Base-by-base conservation (phyloP, 2,113 vertebrate species). In the Xiphophorus maculatus region DNA sequence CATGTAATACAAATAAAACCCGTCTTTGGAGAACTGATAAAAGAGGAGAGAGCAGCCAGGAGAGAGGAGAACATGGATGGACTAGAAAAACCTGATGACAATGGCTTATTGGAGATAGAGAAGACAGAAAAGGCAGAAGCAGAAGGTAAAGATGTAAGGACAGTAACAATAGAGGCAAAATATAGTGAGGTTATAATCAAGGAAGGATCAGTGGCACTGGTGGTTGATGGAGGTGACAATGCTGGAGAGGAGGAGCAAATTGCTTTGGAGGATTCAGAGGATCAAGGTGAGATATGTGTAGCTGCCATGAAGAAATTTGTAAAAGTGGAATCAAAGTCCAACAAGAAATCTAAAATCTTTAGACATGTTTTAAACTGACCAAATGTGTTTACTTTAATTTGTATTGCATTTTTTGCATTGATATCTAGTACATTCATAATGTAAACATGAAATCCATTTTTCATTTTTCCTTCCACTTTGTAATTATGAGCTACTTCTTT, bases 221-320 rank as follows among this genome's bases (percentile, higher is more conserved):
- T 63, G 32, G 62, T 81, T 60, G 82, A 86, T 30, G 73, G 4
- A 35, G 66, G 32, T 28, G 87, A 77, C 22, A 73, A 81, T 64
- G 66, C 27, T 40, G 84, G 37, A 67, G 82, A 71, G 66, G 78
- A 88, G 66, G 75, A 84, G 17, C 76, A 80, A 64, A 37, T 37
- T 30, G 19, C 65, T 29, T 27, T n/a, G 35, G 82, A 84, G 73
- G 82, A 72, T 17, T 66, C 82, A 25, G 51, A 58, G 40, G 76
- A 86, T 69, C 76, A 81, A 88, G 92, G 93, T 93, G 85, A 92
- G 90, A 84, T 65, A 15, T 77, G 25, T 63, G 14, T 37, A 35
- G 61, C 22, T 48, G 19, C 2, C 51, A 14, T 1, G 9, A 17
- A 30, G 11, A 66, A 27, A 65, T 42, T 3, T 40, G 15, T 14